Evolutionary conservation across 2,888 invertebrate species (phyloP).

Genomic region (Andrena dorsata): DNA sequence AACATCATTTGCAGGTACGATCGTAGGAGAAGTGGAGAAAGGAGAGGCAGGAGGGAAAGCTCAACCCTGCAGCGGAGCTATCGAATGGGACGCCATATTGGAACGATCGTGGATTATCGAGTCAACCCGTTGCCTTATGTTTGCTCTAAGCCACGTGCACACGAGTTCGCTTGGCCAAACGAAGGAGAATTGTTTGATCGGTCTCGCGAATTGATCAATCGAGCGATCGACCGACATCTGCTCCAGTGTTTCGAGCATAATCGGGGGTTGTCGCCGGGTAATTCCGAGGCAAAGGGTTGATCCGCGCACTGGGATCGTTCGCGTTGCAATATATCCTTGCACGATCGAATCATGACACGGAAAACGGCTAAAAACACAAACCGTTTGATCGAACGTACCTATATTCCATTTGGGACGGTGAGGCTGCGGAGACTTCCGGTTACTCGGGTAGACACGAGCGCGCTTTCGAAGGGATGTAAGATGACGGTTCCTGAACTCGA

Average conservation of each 20-base stretch:
- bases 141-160: too few species aligned
- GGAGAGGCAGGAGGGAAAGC: conserved; percentile 3
- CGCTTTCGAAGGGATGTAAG: background rate
- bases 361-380: background rate
- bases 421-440: background rate
- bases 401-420: background rate
- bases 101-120: conserved; percentile 1
- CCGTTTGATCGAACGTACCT: background rate
- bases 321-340: background rate
- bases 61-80: background rate
- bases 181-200: too few species aligned
- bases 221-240: too few species aligned
- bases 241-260: too few species aligned
- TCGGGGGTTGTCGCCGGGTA: too few species aligned
- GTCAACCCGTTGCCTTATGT: background rate
- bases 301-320: background rate
- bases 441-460: background rate
- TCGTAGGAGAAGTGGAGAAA: conserved; percentile 22
- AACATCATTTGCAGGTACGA: conserved; percentile 6
- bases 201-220: too few species aligned
- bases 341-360: too few species aligned
- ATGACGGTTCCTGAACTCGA: background rate
- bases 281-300: too few species aligned
- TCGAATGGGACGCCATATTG: background rate
- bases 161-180: too few species aligned